Base-by-base conservation (phyloP, 2,888 invertebrate genomes). In the Nomada fucata region DNA sequence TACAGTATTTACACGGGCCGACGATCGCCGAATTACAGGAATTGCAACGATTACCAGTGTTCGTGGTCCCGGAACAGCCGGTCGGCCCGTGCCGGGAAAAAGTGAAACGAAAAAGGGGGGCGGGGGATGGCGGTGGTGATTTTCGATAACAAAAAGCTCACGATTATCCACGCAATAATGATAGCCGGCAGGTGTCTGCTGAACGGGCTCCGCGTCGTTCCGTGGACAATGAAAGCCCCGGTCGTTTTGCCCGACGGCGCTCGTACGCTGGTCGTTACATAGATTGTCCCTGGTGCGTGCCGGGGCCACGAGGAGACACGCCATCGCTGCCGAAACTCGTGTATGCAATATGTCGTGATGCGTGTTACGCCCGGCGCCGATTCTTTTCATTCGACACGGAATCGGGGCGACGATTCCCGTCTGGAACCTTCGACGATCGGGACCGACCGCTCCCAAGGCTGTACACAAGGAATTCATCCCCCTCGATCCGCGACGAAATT, bases 171-270 rank as follows among this genome's bases (percentile, higher is more conserved):
- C 70, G 87, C 73, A 84, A 90, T 92, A 92, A 93, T 92, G 89
- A 91, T 88, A 86, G 89, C 89, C 90, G 88, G 91, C 93, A 93
- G 93, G 93, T 93, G 93, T 91, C 91, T 90, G 90, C 88, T 81
- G 83, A 86, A 83, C 84, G 81, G 88, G 88, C 78, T 71, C 74
- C 76, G 76, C 76, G 83, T 85, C 83, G 83, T 83, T 84, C 74
- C 79, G 79, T 81, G 86, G 72, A 91, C 90, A 91, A 91, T 89
- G 86, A 88, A 84, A 82, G 84, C 84, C 83, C 81, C 86, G 90
- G 87, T 86, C 85, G 86, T 88, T 88, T 87, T 79, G 85, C 68
- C 82, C 85, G 85, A 79, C 80, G 81, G 83, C 82, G 64, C 60
- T 67, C 86, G 86, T 77, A 81, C 60, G 52, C 72, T 74, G 89